Evolutionary conservation across 2,797 vertebrate genomes (phyloP).

Genomic region (Leptodactylus fallax): DNA sequence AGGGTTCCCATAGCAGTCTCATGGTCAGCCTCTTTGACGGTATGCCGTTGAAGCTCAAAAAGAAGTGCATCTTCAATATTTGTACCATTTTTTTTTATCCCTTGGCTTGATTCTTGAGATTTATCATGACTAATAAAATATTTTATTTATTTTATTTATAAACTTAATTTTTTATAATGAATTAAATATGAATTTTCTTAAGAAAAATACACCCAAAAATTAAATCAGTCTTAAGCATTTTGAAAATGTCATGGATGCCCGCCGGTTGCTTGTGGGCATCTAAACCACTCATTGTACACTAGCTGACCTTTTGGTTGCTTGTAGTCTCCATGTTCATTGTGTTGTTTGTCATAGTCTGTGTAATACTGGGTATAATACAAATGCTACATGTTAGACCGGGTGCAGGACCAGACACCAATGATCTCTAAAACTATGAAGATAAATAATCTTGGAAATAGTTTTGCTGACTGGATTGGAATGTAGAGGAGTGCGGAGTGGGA

Average conservation of each 20-base stretch:
- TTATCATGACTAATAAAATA: no score
- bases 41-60: no score
- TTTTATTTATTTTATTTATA: no score
- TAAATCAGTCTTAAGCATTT: not conserved
- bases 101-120: no score
- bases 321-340: not conserved
- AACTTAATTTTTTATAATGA: no score
- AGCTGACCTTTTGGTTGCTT: constrained; percentile 46
- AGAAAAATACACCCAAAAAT: not conserved
- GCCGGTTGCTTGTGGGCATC: constrained; percentile 4
- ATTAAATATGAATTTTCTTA: no score
- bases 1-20: no score
- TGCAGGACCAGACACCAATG: not conserved
- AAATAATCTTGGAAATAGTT: not conserved
- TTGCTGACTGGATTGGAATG: not conserved
- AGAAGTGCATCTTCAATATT: no score
- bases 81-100: no score
- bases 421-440: not conserved
- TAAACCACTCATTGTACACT: not conserved
- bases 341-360: constrained; percentile 28
- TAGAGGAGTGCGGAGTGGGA: not conserved
- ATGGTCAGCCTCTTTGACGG: no score
- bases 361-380: constrained; percentile 35
- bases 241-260: constrained; percentile 28
- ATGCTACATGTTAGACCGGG: not conserved